Percentiles rank a stretch among this genome's conserved stretches.
phyloP scores from a whole-genome alignment of 2,113 vertebrate species.

The Ia io region DNA sequence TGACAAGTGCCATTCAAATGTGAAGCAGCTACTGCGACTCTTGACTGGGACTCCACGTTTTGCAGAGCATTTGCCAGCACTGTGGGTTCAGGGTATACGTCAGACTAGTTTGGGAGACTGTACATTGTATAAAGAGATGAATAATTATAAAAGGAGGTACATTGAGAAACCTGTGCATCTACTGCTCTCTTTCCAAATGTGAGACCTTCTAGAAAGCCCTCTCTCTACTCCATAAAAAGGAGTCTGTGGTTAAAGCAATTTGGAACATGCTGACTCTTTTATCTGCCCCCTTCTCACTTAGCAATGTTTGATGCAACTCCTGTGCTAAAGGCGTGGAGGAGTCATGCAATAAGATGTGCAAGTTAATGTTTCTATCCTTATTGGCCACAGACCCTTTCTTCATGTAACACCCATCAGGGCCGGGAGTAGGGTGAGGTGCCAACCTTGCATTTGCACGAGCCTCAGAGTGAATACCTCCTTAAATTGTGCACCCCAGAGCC shows the following conservation, averaged over 20 bases:
- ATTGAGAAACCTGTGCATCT: neutral
- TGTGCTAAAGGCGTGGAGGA: neutral
- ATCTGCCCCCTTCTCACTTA: neutral
- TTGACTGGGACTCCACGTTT: fast-evolving
- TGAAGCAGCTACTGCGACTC: neutral
- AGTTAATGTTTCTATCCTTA: neutral
- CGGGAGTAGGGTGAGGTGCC: neutral
- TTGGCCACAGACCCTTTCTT: neutral
- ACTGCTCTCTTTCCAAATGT: neutral
- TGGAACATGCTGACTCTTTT: neutral
- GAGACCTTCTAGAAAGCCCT: neutral
- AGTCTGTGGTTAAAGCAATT: neutral
- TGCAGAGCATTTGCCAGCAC: neutral
- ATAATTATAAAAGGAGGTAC: neutral
- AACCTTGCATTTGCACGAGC: too few relatives aligned
- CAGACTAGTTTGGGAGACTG: neutral
- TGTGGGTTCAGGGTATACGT: neutral
- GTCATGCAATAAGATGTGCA: fast-evolving
- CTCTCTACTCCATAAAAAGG: neutral
- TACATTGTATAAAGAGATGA: neutral
- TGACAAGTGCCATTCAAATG: neutral
- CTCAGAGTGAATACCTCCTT: neutral
- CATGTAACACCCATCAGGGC: neutral
- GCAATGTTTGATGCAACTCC: neutral
- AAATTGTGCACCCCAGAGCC: neutral